Evolutionary conservation across 2,888 invertebrate species (phyloP).

Genomic region (Rhingia rostrata): DNA sequence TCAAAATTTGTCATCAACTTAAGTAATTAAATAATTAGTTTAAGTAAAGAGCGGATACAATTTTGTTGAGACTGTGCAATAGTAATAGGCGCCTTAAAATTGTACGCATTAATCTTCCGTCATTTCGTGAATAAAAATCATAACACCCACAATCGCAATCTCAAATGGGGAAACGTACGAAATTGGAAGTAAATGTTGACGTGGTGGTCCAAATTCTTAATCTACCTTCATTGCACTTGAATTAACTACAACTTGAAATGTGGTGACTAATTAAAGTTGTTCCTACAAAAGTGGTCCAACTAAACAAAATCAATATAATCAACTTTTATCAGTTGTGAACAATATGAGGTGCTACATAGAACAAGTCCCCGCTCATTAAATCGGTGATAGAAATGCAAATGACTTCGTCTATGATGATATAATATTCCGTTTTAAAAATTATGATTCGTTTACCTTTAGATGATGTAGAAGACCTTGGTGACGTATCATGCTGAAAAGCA

Average conservation of each 20-base stretch:
- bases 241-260: background rate
- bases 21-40: no score
- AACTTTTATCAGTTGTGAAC: background rate
- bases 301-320: background rate
- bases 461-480: slow-evolving; percentile 61
- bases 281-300: background rate
- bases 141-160: no score
- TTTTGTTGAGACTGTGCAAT: no score
- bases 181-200: no score
- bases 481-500: slow-evolving; percentile 48
- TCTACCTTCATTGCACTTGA: slow-evolving; percentile 86
- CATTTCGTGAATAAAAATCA: no score
- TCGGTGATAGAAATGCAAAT: slow-evolving; percentile 3
- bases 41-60: no score
- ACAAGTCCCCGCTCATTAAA: slow-evolving; percentile 11
- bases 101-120: no score
- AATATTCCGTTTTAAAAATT: slow-evolving; percentile 8
- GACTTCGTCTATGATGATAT: slow-evolving; percentile 18
- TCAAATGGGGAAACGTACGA: no score
- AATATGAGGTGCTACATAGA: background rate
- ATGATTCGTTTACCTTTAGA: slow-evolving; percentile 53
- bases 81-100: no score
- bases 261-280: background rate
- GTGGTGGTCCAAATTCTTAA: no score
- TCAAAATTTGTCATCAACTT: no score